A percentile compares a stretch with the other conserved stretches of the same genome.
These are phyloP conservation scores for Hippocampus mohnikei DNA, from an alignment of 2,113 vertebrate genomes.

Conservation along the genomic window DNA sequence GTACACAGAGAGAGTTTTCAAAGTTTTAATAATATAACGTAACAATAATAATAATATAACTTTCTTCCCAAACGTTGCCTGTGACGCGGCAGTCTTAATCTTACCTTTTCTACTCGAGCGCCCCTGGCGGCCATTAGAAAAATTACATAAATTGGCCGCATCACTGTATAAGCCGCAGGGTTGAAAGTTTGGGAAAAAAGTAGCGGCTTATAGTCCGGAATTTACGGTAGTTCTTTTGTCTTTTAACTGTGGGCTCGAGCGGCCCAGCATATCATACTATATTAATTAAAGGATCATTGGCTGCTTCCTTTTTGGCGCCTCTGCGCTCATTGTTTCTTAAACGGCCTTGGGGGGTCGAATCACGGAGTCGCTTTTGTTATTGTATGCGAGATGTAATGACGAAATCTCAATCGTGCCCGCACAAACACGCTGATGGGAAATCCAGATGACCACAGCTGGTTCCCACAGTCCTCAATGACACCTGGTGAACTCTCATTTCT, in stretches of 20 bases:
- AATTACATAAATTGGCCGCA: no score
- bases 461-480: constrained; percentile 36
- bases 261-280: background rate
- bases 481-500: constrained; percentile 26
- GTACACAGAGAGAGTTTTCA: no score
- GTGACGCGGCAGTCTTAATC: no score
- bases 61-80: no score
- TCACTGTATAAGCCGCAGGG: no score
- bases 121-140: no score
- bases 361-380: constrained; percentile 14
- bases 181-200: no score
- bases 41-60: no score
- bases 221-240: constrained; percentile 8
- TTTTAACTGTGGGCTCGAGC: background rate
- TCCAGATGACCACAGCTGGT: constrained; percentile 31
- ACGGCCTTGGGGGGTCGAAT: background rate
- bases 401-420: constrained; percentile 23
- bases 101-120: no score
- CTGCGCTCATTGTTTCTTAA: constrained; percentile 20
- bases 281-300: background rate
- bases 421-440: constrained; percentile 26
- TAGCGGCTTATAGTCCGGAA: no score
- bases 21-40: no score
- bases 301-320: background rate
- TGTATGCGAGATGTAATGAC: constrained; percentile 30